Evolutionary conservation across 2,888 invertebrate genomes (phyloP).

Genomic region (Iselma pallidipennis): DNA sequence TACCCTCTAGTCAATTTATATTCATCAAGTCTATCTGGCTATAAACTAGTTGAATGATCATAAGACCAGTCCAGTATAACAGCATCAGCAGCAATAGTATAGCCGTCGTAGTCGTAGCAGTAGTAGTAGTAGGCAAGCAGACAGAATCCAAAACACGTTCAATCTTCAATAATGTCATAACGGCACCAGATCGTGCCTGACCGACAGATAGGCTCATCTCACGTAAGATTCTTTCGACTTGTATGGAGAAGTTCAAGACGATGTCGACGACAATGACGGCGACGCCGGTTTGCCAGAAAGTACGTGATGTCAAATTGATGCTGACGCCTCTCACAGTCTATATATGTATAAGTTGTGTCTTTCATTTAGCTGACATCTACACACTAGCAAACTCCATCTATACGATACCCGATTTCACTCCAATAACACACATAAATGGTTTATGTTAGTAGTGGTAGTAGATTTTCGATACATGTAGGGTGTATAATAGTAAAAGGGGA

Average conservation of each 20-base stretch:
- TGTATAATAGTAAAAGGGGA: not conserved
- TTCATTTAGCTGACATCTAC: slow-evolving; percentile 18
- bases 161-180: slow-evolving; percentile 29
- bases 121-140: not conserved
- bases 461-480: not conserved
- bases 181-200: slow-evolving; percentile 22
- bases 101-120: too few species aligned
- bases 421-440: slow-evolving; percentile 25
- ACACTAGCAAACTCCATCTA: slow-evolving; percentile 17
- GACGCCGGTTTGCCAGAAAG: slow-evolving; percentile 18
- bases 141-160: slow-evolving; percentile 20
- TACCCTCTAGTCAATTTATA: slow-evolving; percentile 4
- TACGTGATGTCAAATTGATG: slow-evolving; percentile 16
- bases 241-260: not conserved
- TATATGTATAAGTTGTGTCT: slow-evolving; percentile 5
- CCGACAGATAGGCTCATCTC: slow-evolving; percentile 25
- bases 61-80: not conserved
- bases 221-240: slow-evolving; percentile 15
- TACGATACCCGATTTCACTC: slow-evolving; percentile 19
- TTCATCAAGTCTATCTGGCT: slow-evolving; percentile 6
- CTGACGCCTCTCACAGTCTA: slow-evolving; percentile 10
- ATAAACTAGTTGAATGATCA: slow-evolving; percentile 12
- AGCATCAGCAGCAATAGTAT: slow-evolving; percentile 4
- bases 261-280: not conserved
- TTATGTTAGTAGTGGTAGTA: slow-evolving; percentile 3